Conservation (phyloP, 1,140 invertebrate genomes). For the Akabosia matsudoensis region DNA sequence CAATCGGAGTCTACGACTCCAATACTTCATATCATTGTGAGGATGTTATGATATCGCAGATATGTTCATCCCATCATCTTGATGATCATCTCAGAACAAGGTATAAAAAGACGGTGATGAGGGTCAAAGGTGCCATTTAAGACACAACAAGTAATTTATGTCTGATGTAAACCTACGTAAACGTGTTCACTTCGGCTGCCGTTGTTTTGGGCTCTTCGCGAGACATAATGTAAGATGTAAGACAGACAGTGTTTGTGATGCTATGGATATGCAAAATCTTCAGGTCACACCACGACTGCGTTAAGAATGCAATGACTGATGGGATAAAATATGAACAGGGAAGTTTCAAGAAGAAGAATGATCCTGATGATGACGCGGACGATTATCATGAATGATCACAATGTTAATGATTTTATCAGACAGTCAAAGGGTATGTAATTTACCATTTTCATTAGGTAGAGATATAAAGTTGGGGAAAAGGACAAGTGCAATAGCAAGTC, state of each 20-base stretch:
- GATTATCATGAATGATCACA: not conserved
- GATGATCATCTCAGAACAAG: not conserved
- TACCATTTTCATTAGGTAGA: too few relatives aligned
- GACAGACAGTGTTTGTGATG: too few relatives aligned
- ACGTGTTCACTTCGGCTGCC: not conserved
- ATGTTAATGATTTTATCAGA: not conserved
- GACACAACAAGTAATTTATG: slow-evolving; percentile 6
- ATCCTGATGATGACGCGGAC: not conserved
- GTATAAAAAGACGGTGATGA: not conserved
- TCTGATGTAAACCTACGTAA: not conserved
- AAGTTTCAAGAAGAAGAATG: too few relatives aligned
- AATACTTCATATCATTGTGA: too few relatives aligned
- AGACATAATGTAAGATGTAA: not conserved
- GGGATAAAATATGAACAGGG: not conserved
- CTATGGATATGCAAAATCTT: not conserved
- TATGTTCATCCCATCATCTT: not conserved
- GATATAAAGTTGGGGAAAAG: too few relatives aligned
- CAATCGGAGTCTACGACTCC: too few relatives aligned
- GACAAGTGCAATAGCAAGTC: too few relatives aligned
- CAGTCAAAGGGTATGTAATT: too few relatives aligned
- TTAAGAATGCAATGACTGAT: not conserved
- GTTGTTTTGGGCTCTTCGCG: not conserved
- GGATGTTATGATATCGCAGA: not conserved
- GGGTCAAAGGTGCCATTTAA: slow-evolving; percentile 9
- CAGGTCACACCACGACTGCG: not conserved